Base-by-base conservation (phyloP, 2,888 invertebrate genomes). In the Micropterix aruncella region DNA sequence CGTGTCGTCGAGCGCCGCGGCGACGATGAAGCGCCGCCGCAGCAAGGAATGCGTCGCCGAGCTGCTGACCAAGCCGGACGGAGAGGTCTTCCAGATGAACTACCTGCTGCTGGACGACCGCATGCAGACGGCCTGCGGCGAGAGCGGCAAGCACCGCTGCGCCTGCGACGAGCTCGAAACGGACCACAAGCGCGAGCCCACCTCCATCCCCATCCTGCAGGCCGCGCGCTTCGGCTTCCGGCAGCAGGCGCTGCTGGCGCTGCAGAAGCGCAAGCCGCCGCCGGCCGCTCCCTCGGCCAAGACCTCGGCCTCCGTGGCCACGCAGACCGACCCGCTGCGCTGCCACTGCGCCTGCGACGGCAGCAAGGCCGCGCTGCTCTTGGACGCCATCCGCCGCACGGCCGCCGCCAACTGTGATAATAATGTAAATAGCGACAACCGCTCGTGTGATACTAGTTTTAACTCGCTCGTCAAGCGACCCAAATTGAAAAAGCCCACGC, bases 91-190 rank as follows among this genome's bases (percentile, higher is more conserved):
- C 15, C 46, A 50, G 7, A 38, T 41, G 3, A 48, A 45, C 37
- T 46, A 47, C 41, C 56, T 56, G 44, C 50, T 79, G 38, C 63
- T 84, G 12, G 83, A 84, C 55, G 84, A 85, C 54, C 66, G 84
- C 50, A 78, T 84, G 75, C 75, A 78, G 52, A 78, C 78, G 1
- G 68, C 74, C 0, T 86, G 85, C 61, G 80, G 79, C 52, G 75
- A 80, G 52, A 83, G 75, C 46, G 86, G 84, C 0, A 85, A 84
- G 58, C 86, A 86, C 58, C 80, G 80, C 51, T 87, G 86, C 61
- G 78, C 73, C 44, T 83, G 83, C 55, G 78, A 81, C 52, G 69
- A 68, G 12, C 27, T 27, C 27, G 27, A 27, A 27, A 7, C 27
- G 7, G 12, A 27, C 27, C 65, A 49, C 17, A 14, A 18, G 12